Percentiles rank a stretch among this genome's conserved stretches.
phyloP scores from a whole-genome alignment of 35 echinoderm and acorn worm genomes.

The Patiria miniata region DNA sequence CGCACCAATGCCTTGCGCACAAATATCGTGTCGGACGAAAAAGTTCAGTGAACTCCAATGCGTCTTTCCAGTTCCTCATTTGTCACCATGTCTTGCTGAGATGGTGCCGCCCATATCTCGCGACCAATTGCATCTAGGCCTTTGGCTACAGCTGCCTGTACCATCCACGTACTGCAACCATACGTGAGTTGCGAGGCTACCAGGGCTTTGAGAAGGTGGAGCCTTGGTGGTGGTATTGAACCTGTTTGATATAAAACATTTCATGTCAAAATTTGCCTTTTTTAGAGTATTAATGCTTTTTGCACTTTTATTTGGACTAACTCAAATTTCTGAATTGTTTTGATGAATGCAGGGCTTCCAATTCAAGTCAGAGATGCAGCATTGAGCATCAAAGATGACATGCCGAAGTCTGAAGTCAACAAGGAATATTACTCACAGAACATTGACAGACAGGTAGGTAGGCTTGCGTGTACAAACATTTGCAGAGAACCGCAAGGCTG shows the following conservation, averaged over 20 bases:
- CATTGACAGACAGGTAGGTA: slow-evolving; percentile 84
- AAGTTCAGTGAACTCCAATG: too few relatives aligned
- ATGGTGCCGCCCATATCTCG: neutral
- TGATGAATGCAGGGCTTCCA: slow-evolving; percentile 70
- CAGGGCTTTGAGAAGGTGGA: neutral
- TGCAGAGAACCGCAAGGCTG: too few relatives aligned
- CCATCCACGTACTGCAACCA: neutral
- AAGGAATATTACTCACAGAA: slow-evolving; percentile 98
- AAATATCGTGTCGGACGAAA: too few relatives aligned
- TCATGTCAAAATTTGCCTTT: too few relatives aligned
- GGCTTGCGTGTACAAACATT: too few relatives aligned
- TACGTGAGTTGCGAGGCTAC: neutral
- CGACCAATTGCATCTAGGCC: neutral
- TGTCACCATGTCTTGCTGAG: neutral
- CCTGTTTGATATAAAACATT: too few relatives aligned
- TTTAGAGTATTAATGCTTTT: too few relatives aligned
- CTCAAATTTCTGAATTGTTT: slow-evolving; percentile 8
- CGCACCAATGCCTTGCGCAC: too few relatives aligned
- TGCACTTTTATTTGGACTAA: neutral
- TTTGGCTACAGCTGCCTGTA: neutral
- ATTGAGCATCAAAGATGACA: slow-evolving; percentile 92
- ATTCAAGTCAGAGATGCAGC: slow-evolving; percentile 92
- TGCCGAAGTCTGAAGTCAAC: slow-evolving; percentile 98
- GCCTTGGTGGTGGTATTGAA: too few relatives aligned
- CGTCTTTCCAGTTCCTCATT: too few relatives aligned